These are phyloP conservation scores for Vespertilio murinus DNA, from an alignment of 2,797 vertebrate species.

Conservation along the genomic window DNA sequence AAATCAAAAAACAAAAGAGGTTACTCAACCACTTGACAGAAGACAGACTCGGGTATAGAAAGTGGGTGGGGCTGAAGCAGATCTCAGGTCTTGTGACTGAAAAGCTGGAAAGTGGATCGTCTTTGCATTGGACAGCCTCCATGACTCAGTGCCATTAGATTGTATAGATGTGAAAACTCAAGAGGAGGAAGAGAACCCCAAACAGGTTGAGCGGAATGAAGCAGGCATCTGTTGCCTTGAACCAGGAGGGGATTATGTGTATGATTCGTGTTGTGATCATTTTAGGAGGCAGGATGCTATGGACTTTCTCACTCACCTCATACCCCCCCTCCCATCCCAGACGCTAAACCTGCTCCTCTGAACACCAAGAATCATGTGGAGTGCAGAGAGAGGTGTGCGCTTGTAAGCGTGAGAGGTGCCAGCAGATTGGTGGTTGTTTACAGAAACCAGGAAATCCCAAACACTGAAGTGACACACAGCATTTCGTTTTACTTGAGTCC, in stretches of 20 bases:
- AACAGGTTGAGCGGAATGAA: background rate
- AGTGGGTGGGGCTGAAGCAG: background rate
- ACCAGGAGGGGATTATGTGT: background rate
- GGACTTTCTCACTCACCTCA: background rate
- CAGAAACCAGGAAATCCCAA: slow-evolving; percentile 18
- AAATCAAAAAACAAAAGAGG: background rate
- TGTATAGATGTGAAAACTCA: background rate
- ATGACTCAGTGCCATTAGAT: background rate
- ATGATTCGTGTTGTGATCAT: fast-evolving
- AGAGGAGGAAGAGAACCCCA: background rate
- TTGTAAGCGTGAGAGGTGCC: background rate
- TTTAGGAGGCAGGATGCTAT: background rate
- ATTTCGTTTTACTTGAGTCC: background rate
- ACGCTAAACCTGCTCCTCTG: background rate
- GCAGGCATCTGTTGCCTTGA: background rate
- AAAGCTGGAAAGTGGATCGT: background rate
- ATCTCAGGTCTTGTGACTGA: background rate
- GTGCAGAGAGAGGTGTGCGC: background rate
- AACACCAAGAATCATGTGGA: background rate
- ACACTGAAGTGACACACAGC: background rate
- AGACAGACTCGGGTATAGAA: background rate
- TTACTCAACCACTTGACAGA: background rate
- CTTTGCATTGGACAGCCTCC: background rate
- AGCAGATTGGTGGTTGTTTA: background rate
- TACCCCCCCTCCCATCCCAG: fast-evolving